These are phyloP conservation scores for Lydus trimaculatus DNA, from an alignment of 2,888 invertebrate species.

Conservation along the genomic window DNA sequence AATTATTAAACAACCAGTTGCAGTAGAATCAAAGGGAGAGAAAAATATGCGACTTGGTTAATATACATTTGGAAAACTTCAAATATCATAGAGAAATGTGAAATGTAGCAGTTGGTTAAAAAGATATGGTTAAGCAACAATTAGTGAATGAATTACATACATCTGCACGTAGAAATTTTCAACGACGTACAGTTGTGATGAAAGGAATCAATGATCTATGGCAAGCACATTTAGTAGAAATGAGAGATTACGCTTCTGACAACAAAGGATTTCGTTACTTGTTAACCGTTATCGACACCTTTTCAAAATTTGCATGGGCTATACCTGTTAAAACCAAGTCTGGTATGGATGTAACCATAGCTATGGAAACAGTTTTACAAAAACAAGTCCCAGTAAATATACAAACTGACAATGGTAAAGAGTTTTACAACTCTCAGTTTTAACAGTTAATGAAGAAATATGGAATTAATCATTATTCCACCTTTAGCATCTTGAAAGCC, in stretches of 20 bases:
- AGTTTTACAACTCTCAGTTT: conserved; percentile 40
- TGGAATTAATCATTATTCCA: conserved; percentile 28
- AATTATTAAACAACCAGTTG: no score
- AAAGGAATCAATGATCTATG: conserved; percentile 56
- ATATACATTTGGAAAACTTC: no score
- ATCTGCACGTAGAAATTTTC: conserved; percentile 53
- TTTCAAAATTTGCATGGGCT: conserved; percentile 56
- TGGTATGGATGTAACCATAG: conserved; percentile 41
- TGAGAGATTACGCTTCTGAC: conserved; percentile 44
- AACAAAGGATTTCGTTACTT: conserved; percentile 52
- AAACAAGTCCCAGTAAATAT: conserved; percentile 31
- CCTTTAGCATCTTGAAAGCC: conserved; percentile 22
- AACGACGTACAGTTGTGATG: conserved; percentile 47
- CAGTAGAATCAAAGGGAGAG: no score
- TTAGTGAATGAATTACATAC: conserved; percentile 51
- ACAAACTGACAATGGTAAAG: conserved; percentile 48
- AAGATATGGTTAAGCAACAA: conserved; percentile 25
- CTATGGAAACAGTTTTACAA: conserved; percentile 30
- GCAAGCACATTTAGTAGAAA: conserved; percentile 58
- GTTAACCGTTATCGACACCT: conserved; percentile 54
- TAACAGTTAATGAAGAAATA: conserved; percentile 26
- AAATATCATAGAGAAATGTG: no score
- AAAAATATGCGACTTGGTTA: no score
- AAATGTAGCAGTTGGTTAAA: no score
- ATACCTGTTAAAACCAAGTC: conserved; percentile 51